Percentiles rank a stretch among this genome's conserved stretches.
These are phyloP conservation scores for Ceuthmochares aereus DNA, from an alignment of 2,113 vertebrate species.

Conservation along the genomic window DNA sequence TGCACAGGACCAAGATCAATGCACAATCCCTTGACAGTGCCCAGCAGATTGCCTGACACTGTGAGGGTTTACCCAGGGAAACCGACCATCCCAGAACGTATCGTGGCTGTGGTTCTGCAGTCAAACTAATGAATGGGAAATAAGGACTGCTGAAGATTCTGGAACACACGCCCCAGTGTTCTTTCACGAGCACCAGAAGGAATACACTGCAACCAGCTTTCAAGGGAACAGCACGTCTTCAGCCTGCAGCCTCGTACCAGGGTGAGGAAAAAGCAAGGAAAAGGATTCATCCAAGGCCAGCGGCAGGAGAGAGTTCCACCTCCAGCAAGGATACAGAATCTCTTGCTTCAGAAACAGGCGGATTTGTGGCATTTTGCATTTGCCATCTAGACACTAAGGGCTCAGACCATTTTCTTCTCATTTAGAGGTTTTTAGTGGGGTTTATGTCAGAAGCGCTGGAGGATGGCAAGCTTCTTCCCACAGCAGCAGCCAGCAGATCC, in stretches of 20 bases:
- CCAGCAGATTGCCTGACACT: background rate
- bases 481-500: slow-evolving; percentile 46
- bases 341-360: background rate
- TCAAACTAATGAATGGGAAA: background rate
- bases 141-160: background rate
- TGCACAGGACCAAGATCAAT: background rate
- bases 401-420: background rate
- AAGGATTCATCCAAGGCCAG: background rate
- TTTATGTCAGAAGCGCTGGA: slow-evolving; percentile 40
- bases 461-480: slow-evolving; percentile 36
- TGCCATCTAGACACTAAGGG: background rate
- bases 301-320: background rate
- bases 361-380: slow-evolving; percentile 1
- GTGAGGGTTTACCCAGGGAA: background rate
- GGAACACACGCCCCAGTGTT: background rate
- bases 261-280: accelerated
- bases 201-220: background rate
- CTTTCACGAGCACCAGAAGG: background rate
- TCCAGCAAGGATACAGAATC: background rate
- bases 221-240: background rate
- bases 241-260: background rate
- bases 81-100: background rate
- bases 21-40: background rate
- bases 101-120: background rate
- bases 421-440: slow-evolving; percentile 23